phyloP scores from a whole-genome alignment of 2,888 invertebrate genomes.

The Achlya flavicornis region DNA sequence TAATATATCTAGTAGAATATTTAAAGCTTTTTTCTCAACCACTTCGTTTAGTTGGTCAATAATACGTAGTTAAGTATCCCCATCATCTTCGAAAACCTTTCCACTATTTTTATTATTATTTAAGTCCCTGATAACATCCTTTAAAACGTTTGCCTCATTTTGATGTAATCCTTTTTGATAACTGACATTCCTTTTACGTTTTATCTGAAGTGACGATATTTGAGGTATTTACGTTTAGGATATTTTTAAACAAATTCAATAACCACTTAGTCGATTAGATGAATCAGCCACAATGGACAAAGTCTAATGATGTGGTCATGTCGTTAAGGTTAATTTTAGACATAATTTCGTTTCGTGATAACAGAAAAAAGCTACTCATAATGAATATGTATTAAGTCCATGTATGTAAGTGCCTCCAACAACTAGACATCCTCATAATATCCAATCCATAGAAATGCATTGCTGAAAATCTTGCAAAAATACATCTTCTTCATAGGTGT shows the following conservation, averaged over 20 bases:
- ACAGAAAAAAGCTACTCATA: too few species aligned
- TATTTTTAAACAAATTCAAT: not conserved
- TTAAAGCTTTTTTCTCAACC: too few species aligned
- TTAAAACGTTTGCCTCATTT: too few species aligned
- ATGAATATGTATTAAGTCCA: too few species aligned
- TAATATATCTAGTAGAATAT: too few species aligned
- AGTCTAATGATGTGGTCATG: not conserved
- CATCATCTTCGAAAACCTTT: not conserved
- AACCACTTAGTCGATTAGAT: not conserved
- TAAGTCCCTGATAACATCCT: not conserved
- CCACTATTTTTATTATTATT: not conserved
- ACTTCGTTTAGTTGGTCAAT: too few species aligned
- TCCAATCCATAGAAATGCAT: too few species aligned
- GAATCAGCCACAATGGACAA: not conserved
- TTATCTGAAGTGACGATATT: not conserved
- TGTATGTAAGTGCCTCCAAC: too few species aligned
- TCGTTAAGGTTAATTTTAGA: not conserved
- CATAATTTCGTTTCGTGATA: not conserved
- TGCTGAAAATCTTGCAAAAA: too few species aligned
- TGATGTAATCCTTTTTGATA: not conserved
- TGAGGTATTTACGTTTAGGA: not conserved
- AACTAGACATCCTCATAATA: too few species aligned
- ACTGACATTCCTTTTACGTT: not conserved
- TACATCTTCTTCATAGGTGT: too few species aligned
- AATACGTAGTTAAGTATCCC: not conserved